Evolutionary conservation across 2,797 vertebrate genomes (phyloP).

Genomic region (Notolabrus celidotus): DNA sequence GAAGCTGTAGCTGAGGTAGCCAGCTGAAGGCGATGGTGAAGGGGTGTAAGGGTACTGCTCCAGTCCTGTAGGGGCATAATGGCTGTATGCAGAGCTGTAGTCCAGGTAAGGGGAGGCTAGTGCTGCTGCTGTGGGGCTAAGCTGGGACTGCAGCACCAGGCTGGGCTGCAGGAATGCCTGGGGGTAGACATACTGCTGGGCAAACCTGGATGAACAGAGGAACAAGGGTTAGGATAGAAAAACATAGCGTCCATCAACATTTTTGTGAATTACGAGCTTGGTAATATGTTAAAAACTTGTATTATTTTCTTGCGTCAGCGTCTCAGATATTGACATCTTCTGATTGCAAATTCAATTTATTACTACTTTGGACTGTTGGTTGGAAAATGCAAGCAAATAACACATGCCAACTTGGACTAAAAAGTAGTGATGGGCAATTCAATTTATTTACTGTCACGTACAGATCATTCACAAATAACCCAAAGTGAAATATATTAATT

Average conservation of each 20-base stretch:
- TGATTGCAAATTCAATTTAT: too few relatives aligned
- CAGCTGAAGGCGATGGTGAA: constrained; percentile 90
- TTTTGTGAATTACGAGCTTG: too few relatives aligned
- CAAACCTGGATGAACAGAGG: constrained; percentile 85
- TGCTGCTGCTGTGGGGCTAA: constrained; percentile 84
- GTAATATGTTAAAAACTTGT: too few relatives aligned
- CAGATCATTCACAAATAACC: too few relatives aligned
- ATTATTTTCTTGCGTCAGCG: too few relatives aligned
- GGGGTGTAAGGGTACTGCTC: constrained; percentile 94
- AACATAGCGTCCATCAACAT: not conserved
- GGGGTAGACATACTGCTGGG: constrained; percentile 94
- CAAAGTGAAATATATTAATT: too few relatives aligned
- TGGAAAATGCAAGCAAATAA: too few relatives aligned
- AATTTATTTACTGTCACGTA: too few relatives aligned
- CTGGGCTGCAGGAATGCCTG: constrained; percentile 93
- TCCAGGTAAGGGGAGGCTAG: constrained; percentile 93
- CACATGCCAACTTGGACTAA: too few relatives aligned
- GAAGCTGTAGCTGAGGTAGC: constrained; percentile 92
- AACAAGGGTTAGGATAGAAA: not conserved
- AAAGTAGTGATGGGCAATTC: too few relatives aligned
- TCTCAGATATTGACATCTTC: too few relatives aligned
- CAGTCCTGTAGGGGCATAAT: constrained; percentile 87
- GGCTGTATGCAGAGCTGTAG: constrained; percentile 91
- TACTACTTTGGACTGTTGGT: too few relatives aligned
- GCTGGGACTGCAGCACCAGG: constrained; percentile 92